These are phyloP conservation scores for Drosophila hydei DNA, from an alignment of 1,140 invertebrate genomes.

Conservation along the genomic window DNA sequence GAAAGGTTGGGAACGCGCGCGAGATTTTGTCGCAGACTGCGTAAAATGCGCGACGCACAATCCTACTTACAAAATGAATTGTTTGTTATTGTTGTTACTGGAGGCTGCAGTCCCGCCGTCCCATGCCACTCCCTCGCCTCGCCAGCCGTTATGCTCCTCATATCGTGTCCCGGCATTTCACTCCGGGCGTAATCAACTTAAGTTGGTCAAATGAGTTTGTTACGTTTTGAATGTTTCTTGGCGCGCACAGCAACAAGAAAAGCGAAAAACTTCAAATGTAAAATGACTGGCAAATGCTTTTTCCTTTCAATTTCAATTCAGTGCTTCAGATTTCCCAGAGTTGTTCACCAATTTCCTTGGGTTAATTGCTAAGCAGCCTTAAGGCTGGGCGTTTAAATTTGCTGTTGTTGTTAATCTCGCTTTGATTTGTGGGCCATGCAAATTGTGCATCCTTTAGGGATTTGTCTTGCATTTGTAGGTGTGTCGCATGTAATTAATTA, in stretches of 20 bases:
- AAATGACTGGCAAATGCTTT: constrained; percentile 55
- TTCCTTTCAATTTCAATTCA: constrained; percentile 17
- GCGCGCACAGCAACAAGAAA: constrained; percentile 13
- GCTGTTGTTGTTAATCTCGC: constrained; percentile 7
- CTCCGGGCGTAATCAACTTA: constrained; percentile 72
- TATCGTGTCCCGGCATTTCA: neutral
- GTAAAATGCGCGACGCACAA: constrained; percentile 57
- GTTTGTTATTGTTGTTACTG: constrained; percentile 69
- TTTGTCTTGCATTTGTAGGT: constrained; percentile 9
- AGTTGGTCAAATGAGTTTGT: constrained; percentile 78
- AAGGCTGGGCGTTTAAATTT: constrained; percentile 1
- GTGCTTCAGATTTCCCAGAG: neutral
- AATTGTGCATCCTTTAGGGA: constrained; percentile 30
- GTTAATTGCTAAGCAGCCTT: constrained; percentile 25
- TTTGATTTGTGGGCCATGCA: constrained; percentile 39
- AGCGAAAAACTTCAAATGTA: constrained; percentile 24
- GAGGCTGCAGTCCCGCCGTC: constrained; percentile 6
- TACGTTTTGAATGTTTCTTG: constrained; percentile 62
- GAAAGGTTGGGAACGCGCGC: neutral
- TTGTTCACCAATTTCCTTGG: constrained; percentile 9
- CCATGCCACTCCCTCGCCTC: neutral
- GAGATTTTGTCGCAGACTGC: constrained; percentile 12
- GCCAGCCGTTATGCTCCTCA: neutral
- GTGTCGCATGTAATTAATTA: constrained; percentile 40
- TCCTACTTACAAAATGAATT: constrained; percentile 71